phyloP scores from a whole-genome alignment of 2,888 invertebrate species.

The Lepeophtheirus nordmannii region DNA sequence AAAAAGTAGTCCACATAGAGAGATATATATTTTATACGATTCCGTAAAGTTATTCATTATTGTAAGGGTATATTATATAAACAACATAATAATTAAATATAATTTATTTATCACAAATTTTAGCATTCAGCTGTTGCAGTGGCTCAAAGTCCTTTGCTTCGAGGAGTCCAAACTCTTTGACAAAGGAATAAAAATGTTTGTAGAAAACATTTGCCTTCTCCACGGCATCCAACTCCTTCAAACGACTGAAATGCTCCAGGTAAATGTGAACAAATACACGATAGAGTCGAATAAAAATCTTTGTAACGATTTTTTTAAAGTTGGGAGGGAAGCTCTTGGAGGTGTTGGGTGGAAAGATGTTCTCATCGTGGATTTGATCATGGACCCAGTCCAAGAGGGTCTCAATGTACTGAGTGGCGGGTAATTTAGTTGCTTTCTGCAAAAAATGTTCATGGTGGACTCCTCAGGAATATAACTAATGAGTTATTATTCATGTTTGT shows the following conservation, averaged over 20 bases:
- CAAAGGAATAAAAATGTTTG: conserved; percentile 85
- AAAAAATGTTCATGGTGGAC: conserved; percentile 50
- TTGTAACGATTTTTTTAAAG: conserved; percentile 59
- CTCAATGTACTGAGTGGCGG: conserved; percentile 58
- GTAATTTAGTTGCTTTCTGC: conserved; percentile 40
- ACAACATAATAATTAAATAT: too few species aligned
- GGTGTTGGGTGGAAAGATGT: conserved; percentile 64
- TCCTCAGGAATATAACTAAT: not conserved
- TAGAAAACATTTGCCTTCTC: conserved; percentile 86
- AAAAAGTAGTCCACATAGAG: too few species aligned
- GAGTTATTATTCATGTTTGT: not conserved
- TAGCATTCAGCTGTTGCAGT: conserved; percentile 54
- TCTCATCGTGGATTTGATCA: conserved; percentile 71
- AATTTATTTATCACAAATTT: conserved; percentile 41
- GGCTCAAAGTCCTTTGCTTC: conserved; percentile 71
- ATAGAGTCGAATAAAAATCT: conserved; percentile 70
- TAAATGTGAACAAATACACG: conserved; percentile 85
- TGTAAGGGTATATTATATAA: too few species aligned
- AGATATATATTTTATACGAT: too few species aligned
- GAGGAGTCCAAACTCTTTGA: conserved; percentile 67
- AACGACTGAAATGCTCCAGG: conserved; percentile 79
- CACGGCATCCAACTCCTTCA: conserved; percentile 43
- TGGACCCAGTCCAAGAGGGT: conserved; percentile 83
- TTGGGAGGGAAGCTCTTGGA: conserved; percentile 74
- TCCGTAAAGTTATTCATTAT: too few species aligned